Evolutionary conservation across 2,113 vertebrate genomes (phyloP), one percentile per base, ranked within the genome.

Genomic region (Petroica traversi): DNA sequence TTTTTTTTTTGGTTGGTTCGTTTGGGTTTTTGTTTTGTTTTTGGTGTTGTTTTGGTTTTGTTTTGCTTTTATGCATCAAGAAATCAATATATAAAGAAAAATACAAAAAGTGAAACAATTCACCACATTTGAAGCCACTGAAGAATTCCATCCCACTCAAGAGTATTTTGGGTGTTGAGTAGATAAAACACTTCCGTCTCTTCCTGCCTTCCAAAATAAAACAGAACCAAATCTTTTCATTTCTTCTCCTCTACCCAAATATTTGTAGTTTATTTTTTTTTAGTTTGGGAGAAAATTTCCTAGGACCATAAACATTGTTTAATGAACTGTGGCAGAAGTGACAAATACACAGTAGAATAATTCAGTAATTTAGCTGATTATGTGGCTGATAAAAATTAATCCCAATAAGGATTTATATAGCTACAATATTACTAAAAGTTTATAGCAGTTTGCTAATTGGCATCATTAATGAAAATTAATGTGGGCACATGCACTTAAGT

Each of bases 401-500:
- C 8, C 41, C 24, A 79, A 25, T 79, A 88, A 92, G 34, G 49
- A 92, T 92, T 94, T 95, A 94, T 92, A 80, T 51, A 72, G 66
- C 83, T 88, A 85, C 24, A 94, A 71, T 89, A 66, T 82, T 95
- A 91, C 79, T 91, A 66, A 62, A 95, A 94, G 54, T 95, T 95
- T 89, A 91, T 95, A 94, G 79, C 18, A 8, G 19, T 75, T 91
- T 72, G 17, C 14, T 93, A 94, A 94, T 95, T 94, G 67, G 3
- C 45, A 76, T 82, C n/a, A 89, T 92, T 95, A 95, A 91, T 88
- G 66, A 92, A 91, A 95, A 95, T 82, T 62, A 85, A 88, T 92
- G 26, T 73, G 38, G 41, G 11, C 88, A 45, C n/a, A 51, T 20
- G 19, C 14, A 43, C 20, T 79, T 69, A 64, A 91, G 54, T 57